phyloP scores from a whole-genome alignment of 1,140 invertebrate genomes.

The Pteromalus puparum region DNA sequence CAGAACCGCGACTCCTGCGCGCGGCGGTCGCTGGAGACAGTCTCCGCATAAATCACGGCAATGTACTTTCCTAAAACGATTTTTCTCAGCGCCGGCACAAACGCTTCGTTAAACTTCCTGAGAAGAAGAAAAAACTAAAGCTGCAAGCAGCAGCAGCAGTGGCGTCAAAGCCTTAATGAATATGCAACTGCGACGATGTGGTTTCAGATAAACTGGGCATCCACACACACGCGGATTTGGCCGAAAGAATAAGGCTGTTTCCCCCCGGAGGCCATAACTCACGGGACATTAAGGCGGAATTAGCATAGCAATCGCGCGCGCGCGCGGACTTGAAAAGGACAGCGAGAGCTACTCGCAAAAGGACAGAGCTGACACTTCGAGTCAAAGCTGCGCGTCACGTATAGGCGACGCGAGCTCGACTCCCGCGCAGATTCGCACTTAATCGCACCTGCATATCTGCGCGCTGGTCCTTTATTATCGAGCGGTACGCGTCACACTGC shows the following conservation, averaged over 20 bases:
- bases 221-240: neutral
- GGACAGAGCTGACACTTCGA: neutral
- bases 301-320: constrained; percentile 31
- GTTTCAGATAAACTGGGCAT: neutral
- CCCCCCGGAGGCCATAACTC: neutral
- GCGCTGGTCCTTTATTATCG: constrained; percentile 29
- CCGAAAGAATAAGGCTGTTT: neutral
- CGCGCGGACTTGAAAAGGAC: neutral
- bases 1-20: neutral
- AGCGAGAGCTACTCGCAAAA: neutral
- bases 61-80: neutral
- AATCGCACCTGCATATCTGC: constrained; percentile 63
- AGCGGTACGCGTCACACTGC: constrained; percentile 23
- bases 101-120: neutral
- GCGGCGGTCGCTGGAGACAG: neutral
- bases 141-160: too few species aligned
- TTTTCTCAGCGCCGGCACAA: neutral
- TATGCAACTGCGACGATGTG: neutral
- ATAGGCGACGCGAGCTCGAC: neutral
- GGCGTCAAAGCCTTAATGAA: neutral
- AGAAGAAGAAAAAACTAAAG: neutral
- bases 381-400: neutral
- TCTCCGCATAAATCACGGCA: neutral
- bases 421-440: constrained; percentile 38
- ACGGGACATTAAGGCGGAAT: constrained; percentile 28